Evolutionary conservation across 2,113 vertebrate genomes (phyloP), one percentile per base, ranked within the genome.

Genomic region (Amia ocellicauda): DNA sequence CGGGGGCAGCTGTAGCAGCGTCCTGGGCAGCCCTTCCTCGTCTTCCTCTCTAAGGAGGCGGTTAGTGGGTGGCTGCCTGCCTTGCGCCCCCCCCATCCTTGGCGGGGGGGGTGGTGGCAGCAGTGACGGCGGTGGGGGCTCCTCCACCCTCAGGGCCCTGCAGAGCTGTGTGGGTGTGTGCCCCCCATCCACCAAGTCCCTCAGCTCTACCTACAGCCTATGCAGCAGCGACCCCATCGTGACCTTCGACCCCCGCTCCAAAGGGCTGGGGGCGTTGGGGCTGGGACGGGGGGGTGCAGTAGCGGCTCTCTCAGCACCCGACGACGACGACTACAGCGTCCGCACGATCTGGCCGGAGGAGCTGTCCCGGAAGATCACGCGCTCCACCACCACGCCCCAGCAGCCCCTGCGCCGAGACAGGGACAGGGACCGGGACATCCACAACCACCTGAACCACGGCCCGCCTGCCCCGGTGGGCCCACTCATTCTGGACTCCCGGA

Each of bases 201-300:
- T 86, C 52, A 90, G 90, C 65, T 93, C 91, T 47, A 88, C 87
- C 64, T 93, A 90, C 75, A 92, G 91, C 74, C 92, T 90, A 77
- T 92, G 90, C 73, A 92, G 90, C 83, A 92, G 91, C 29, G 91
- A 93, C 74, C 91, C 91, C 51, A 93, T 93, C 31, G 90, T 93
- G 54, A 90, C 89, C 36, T 91, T 81, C 65, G 89, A 92, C 70
- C 89, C 91, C 47, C 85, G 76, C 54, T 81, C 5, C 83, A 84
- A 1, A 79, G 49, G 56, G 60, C 75, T 76, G 73, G 68, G 74
- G n/a, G 74, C 66, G 20, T 62, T 0, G 80, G 75, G 24, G 71
- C 74, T 60, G 74, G 77, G 45, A 31, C 53, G n/a, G 54, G 69
- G 75, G 58, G 75, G 74, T n/a, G n/a, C n/a, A n/a, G n/a, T n/a